Base-by-base conservation (phyloP, 1,140 invertebrate genomes). In the Aphidius ervi region DNA sequence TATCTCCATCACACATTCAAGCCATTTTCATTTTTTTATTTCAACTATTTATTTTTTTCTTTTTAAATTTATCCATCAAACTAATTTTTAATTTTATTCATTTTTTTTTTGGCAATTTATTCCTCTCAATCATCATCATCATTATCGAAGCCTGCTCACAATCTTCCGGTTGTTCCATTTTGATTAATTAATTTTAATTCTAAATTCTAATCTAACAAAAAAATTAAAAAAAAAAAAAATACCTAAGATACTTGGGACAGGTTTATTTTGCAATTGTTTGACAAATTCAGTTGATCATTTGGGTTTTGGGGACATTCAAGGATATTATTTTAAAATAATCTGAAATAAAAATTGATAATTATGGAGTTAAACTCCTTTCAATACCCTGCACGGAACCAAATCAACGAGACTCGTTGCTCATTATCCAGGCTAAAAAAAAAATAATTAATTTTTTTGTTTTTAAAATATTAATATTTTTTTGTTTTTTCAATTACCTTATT, bases 331-430 rank as follows among this genome's bases (percentile, higher is more conserved):
- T 5, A 54, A 20, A 40, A 20, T 40, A 7, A 46, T 37, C 59
- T 62, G 55, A 57, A 57, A 56, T 2, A 50, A 52, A 41, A 57
- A 57, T 57, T 41, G 10, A 20, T 56, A 58, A 59, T 64, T 52
- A 68, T 64, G 56, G 61, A 64, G 68, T 67, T 43, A 65, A 65
- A 70, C 64, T 72, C 67, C 69, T 72, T 65, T 69, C 68, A 31
- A 40, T 54, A 74, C 76, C 76, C 76, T 79, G 78, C 72, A 79
- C 78, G 78, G 74, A 80, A 80, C 78, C 78, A 80, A 80, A 80
- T 80, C 78, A 80, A 77, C 76, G 73, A 69, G 70, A 77, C 72
- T 72, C 66, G 67, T 72, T 68, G 66, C 62, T 62, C 69, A 62
- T 71, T 68, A 66, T 63, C 63, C 67, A 67, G 63, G 63, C 61